Percentiles rank a stretch among this genome's conserved stretches.
These are phyloP conservation scores for Pherbina coryleti DNA, from an alignment of 2,888 invertebrate genomes.

Conservation along the genomic window DNA sequence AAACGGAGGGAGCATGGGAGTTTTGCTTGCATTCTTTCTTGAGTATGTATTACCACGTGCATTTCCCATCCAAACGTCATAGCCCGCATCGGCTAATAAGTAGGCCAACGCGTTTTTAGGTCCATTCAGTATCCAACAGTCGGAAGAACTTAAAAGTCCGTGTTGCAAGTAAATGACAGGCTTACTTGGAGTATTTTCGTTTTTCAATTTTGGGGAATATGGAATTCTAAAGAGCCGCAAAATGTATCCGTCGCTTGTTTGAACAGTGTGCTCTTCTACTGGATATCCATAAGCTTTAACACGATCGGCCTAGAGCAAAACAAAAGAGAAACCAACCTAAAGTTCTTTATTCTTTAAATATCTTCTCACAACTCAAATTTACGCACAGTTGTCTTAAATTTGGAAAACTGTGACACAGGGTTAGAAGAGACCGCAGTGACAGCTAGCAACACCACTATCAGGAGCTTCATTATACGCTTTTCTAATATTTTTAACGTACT, in stretches of 20 bases:
- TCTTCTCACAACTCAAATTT: not conserved
- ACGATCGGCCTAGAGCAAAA: conserved; percentile 47
- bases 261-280: conserved; percentile 46
- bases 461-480: not conserved
- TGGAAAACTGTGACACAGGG: not conserved
- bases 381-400: conserved; percentile 12
- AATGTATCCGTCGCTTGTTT: conserved; percentile 50
- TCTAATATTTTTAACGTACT: not conserved
- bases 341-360: not conserved
- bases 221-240: conserved; percentile 54
- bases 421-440: not conserved
- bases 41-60: conserved; percentile 54
- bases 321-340: not conserved
- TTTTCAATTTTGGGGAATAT: conserved; percentile 40
- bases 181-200: conserved; percentile 51
- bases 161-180: conserved; percentile 70
- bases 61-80: conserved; percentile 58
- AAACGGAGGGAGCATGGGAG: conserved; percentile 38
- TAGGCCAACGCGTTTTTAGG: conserved; percentile 50
- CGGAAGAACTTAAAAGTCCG: conserved; percentile 52
- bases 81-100: conserved; percentile 54
- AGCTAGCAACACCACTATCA: not conserved
- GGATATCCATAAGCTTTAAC: conserved; percentile 47
- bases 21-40: conserved; percentile 48
- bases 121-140: conserved; percentile 52